Evolutionary conservation across 2,888 invertebrate species (phyloP).

Genomic region (Serripes groenlandicus): DNA sequence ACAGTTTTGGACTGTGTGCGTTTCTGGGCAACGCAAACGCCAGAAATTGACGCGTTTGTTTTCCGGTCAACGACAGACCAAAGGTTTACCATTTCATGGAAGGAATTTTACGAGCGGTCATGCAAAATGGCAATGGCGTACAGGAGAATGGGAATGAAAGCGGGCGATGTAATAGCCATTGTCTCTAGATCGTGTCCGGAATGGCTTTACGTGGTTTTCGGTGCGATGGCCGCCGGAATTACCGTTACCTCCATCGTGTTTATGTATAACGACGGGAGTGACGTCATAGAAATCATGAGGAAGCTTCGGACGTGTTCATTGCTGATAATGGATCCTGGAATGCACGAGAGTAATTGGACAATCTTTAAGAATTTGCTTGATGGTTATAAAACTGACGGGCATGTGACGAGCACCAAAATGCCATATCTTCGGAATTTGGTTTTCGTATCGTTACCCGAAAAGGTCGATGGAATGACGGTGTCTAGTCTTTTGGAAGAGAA

Average conservation of each 20-base stretch:
- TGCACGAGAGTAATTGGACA: constrained; percentile 32
- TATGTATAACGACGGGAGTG: constrained; percentile 49
- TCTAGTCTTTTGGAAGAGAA: constrained; percentile 1
- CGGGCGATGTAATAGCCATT: constrained; percentile 41
- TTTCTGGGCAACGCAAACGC: neutral
- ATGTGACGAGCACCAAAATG: constrained; percentile 16
- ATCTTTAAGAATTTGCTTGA: constrained; percentile 29
- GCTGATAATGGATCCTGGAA: constrained; percentile 36
- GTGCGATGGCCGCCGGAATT: constrained; percentile 29
- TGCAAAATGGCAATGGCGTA: neutral
- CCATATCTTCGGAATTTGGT: constrained; percentile 37
- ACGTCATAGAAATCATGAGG: constrained; percentile 28
- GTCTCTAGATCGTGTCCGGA: constrained; percentile 44
- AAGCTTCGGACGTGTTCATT: constrained; percentile 33
- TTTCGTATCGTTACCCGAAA: neutral
- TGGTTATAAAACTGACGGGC: constrained; percentile 15
- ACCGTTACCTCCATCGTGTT: constrained; percentile 23
- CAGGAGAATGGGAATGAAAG: constrained; percentile 16
- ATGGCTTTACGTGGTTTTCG: constrained; percentile 40
- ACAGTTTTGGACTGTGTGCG: constrained; percentile 6
- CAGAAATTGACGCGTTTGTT: constrained; percentile 12
- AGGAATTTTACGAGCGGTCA: constrained; percentile 9
- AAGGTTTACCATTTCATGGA: constrained; percentile 6
- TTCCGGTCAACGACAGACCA: constrained; percentile 2
- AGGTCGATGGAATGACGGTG: constrained; percentile 8